Base-by-base conservation (phyloP, 64 coral and sea anemone species). In the Stichodactyla helianthus region DNA sequence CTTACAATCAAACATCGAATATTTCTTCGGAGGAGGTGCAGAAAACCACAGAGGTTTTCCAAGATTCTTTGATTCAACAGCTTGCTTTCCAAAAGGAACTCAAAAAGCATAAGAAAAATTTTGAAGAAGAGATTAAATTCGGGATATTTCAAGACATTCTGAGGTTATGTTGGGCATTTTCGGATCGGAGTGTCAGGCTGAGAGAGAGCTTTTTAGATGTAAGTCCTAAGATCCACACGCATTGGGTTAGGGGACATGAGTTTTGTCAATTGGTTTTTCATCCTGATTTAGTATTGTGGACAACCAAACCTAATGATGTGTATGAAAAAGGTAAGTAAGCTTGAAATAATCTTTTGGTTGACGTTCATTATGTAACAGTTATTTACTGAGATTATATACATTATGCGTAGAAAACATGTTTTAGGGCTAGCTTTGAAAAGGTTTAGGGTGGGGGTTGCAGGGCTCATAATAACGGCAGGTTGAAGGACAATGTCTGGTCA, bases 211-310 rank as follows among this genome's bases (percentile, higher is more conserved):
- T 89, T 70, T 51, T 96, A 26, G 94, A 96, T 90, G 74, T 88
- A 23, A 82, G 91, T 14, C 94, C 94, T 53, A 87, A 58, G 6
- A 90, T 96, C 28, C 88, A 78, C 71, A 93, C 85, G 25, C 94
- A 96, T 51, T 96, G 94, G 94, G 85, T 86, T 5, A 86, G 94
- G 54, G 86, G 89, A 27, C 90, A 95, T 58, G 93, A 95, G 35
- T 99, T 99, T 93, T 99, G 92, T 77, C 93, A 99, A 53, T 25
- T 92, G 59, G 87, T 89, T 9, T 83, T 87, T 44, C 79, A 88
- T 63, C 85, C 97, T 26, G 88, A 89, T 25, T 89, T 88, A 51
- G 84, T 99, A 52, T 57, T 99, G 53, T 88, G 93, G 18, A 91
- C 79, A 6, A 90, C 60, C 51, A 27, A 87, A 44, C 68, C 87